Base-by-base conservation (phyloP, 2,888 invertebrate genomes). In the Dilophus febrilis region DNA sequence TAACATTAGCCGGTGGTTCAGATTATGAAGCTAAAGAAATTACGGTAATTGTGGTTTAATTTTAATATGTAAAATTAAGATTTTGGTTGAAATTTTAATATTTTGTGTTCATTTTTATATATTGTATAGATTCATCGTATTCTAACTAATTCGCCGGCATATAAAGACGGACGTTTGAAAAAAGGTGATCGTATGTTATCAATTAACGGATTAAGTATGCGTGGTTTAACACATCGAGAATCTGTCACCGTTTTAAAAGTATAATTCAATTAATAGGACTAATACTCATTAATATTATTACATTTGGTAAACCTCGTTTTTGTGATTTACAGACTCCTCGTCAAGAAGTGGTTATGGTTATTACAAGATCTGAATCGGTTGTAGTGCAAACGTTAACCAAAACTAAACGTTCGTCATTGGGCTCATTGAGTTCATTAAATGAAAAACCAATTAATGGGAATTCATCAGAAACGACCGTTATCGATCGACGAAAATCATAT, bases 11-110 rank as follows among this genome's bases (percentile, higher is more conserved):
- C 38, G 90, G 90, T 42, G 90, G 90, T 38, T 75, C 77, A 14
- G 90, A 91, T 58, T 88, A 87, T 57, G 90, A 90, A 67, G 78
- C 81, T 52, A 90, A 87, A 65, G 86, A 87, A 61, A 86, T 90
- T 47, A 87, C 86, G 53, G 87, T 85, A 61, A 65, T 74, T 36
- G 18, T 33, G 38, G 33, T 30, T 35, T 35, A 30, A 29, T 32
- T 36, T 30, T 35, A 30, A 35, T 37, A 14, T 36, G 29, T 18
- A 17, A 30, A 35, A 37, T 41, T 41, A 31, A 35, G 28, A 28
- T 40, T 35, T 34, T 40, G 6, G n/a, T 32, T 32, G n/a, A 32
- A n/a, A n/a, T 7, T 13, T 12, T 2, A 5, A n/a, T 13, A n/a
- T 10, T 8, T 13, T 17, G 7, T 16, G 19, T n/a, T 34, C 19